phyloP scores from a whole-genome alignment of 2,888 invertebrate genomes.

The Cryptus armator region DNA sequence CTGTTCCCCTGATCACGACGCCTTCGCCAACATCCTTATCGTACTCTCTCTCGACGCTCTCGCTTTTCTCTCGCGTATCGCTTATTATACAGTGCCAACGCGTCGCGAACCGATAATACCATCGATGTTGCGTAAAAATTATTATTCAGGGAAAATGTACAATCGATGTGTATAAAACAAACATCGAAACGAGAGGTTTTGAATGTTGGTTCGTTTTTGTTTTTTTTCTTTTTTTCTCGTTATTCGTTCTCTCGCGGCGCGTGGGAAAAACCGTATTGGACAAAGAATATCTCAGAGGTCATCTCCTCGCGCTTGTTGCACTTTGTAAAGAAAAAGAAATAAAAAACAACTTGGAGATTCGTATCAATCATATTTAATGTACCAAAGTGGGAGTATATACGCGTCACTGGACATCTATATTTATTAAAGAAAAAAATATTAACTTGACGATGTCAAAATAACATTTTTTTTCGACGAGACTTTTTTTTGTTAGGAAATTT shows the following conservation, averaged over 20 bases:
- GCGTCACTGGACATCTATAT: too few relatives aligned
- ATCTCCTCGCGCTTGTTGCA: neutral
- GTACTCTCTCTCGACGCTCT: conserved; percentile 29
- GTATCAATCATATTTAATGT: conserved; percentile 28
- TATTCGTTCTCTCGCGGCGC: conserved; percentile 2
- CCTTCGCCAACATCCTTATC: conserved; percentile 35
- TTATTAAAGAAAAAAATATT: neutral
- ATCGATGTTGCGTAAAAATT: conserved; percentile 40
- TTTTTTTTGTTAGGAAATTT: neutral
- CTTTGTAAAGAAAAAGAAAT: neutral
- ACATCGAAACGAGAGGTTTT: conserved; percentile 9
- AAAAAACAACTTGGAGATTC: neutral
- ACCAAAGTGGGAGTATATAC: neutral
- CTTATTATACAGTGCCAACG: neutral
- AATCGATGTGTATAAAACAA: conserved; percentile 30
- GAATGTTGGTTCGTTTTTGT: neutral
- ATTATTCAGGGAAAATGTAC: conserved; percentile 21
- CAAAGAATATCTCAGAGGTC: conserved; percentile 19
- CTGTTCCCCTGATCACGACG: neutral
- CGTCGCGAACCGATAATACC: neutral
- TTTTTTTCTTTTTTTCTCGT: neutral
- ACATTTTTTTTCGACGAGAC: neutral
- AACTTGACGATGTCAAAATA: neutral
- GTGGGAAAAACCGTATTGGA: conserved; percentile 30
- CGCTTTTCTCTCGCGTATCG: conserved; percentile 15